Evolutionary conservation across 2,797 vertebrate species (phyloP), one percentile per base, ranked within the genome.

Genomic region (Leucoraja ocellata): DNA sequence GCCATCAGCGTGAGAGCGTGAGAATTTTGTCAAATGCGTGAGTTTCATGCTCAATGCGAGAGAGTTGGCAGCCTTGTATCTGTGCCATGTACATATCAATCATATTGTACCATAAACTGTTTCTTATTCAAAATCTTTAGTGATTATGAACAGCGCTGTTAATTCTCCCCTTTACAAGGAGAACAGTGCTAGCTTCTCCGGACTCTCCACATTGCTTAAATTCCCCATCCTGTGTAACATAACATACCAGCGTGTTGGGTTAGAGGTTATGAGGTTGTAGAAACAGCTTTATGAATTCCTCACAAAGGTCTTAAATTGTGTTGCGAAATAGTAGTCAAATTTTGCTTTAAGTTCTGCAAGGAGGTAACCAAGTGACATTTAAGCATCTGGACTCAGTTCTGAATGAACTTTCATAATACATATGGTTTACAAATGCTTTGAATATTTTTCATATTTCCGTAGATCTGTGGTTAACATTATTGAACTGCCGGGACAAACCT

Each of bases 361-460:
- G 14, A 54, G 6, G 54, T 25, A 92, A 21, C 68, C 28, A 58
- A 92, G 25, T 10, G 68, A 54, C 36, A 74, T n/a, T 92, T 25
- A 76, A 76, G 90, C 90, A 92, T 58, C 68, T 92, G 90, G 73
- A 46, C 21, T 76, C 58, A 74, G 90, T 54, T 76, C 11, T 28
- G 90, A 54, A 25, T 76, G 46, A 76, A 25, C 25, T 76, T 92
- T 92, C 10, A 36, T 91, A 91, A 4, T 28, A 73, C 7, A 73
- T 73, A 65, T 8, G 39, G 71, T 73, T 74, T 92, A 46, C 71
- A 76, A 76, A 58, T 74, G 11, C 39, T 74, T 39, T 36, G 74
- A 92, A 92, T 74, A 73, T 36, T 92, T 74, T 46, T 92, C 71
- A 92, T 54, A 92, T 54, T 74, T 92, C 36, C 90, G 23, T 39